Conservation (phyloP, 2,113 vertebrate genomes). For the Ictalurus furcatus region DNA sequence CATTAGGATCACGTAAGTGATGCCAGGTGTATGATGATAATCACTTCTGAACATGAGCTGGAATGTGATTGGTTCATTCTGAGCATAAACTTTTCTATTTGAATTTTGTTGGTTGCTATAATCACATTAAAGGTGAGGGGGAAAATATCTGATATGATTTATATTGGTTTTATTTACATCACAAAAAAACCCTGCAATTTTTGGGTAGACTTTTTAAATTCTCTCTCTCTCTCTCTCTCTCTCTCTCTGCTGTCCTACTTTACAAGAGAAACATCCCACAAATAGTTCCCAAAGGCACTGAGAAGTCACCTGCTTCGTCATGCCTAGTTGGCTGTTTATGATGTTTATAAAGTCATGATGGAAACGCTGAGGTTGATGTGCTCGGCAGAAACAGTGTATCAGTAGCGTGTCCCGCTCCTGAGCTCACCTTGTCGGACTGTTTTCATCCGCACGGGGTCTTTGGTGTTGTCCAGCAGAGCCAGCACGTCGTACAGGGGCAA, state of each 20-base stretch:
- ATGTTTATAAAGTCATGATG: no score
- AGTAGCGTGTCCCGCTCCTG: background rate
- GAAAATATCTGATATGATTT: background rate
- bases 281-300: conserved; percentile 9
- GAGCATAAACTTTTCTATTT: background rate
- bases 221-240: background rate
- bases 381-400: background rate
- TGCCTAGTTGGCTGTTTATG: background rate
- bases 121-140: background rate
- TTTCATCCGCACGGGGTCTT: conserved; percentile 82
- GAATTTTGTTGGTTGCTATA: background rate
- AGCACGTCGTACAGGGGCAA: conserved; percentile 90
- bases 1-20: background rate
- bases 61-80: background rate
- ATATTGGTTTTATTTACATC: background rate
- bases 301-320: conserved; percentile 11
- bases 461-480: conserved; percentile 79
- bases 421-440: conserved; percentile 88
- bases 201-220: background rate
- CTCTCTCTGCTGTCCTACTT: conserved; percentile 10
- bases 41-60: background rate
- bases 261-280: background rate
- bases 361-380: no score
- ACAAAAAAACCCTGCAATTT: background rate
- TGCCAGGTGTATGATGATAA: background rate